Evolutionary conservation across 2,797 vertebrate genomes (phyloP).

Genomic region (Chrysolophus pictus): DNA sequence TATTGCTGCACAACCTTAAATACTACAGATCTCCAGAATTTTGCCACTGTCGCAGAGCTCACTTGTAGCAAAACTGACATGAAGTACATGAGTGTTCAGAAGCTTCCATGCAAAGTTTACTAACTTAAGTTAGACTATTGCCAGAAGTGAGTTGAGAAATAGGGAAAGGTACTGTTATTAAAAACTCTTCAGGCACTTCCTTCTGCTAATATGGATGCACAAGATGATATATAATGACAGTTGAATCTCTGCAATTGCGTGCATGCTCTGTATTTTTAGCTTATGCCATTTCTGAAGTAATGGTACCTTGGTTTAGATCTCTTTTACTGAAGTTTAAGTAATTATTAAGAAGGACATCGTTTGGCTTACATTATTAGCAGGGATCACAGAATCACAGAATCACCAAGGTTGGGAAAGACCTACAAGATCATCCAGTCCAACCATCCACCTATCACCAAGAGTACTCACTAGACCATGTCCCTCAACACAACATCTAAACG

Average conservation of each 20-base stretch:
- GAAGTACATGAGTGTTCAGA: background rate
- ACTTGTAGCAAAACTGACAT: background rate
- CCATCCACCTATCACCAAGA: too few relatives aligned
- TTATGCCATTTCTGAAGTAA: background rate
- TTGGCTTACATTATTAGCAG: background rate
- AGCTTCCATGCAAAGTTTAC: background rate
- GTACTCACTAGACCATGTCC: too few relatives aligned
- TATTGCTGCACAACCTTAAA: background rate
- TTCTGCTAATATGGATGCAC: accelerated
- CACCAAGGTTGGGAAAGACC: too few relatives aligned
- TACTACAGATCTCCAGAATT: background rate
- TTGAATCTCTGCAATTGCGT: background rate
- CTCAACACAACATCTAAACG: too few relatives aligned
- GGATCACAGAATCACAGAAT: too few relatives aligned
- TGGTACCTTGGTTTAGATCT: background rate
- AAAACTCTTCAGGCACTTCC: background rate
- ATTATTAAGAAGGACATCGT: background rate
- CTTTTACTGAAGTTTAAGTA: background rate
- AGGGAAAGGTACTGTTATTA: background rate
- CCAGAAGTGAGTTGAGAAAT: background rate
- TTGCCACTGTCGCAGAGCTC: background rate
- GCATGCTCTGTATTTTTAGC: background rate
- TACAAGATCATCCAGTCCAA: too few relatives aligned
- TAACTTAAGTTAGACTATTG: background rate
- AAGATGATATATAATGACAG: background rate